Conservation (phyloP, 2,888 invertebrate genomes). For the Apotomis betuletana region DNA sequence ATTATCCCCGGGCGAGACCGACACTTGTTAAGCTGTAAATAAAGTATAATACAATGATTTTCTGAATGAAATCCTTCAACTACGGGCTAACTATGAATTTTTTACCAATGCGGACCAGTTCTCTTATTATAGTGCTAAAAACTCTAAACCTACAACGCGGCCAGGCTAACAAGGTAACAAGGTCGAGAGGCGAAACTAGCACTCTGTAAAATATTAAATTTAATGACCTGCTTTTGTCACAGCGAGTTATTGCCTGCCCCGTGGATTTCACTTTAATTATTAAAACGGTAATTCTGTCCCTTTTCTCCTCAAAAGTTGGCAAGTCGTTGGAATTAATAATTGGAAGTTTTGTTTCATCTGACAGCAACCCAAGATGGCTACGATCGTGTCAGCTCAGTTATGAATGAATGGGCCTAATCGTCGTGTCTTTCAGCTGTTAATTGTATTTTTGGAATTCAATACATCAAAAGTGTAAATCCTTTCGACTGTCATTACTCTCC, state of each 20-base stretch:
- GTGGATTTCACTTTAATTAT: conserved; percentile 59
- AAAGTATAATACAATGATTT: too few species aligned
- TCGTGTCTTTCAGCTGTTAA: neutral
- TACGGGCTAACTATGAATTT: too few species aligned
- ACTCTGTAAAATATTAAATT: conserved; percentile 69
- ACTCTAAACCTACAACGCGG: conserved; percentile 5
- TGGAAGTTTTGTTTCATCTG: conserved; percentile 35
- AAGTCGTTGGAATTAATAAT: conserved; percentile 43
- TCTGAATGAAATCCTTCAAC: too few species aligned
- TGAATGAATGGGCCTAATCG: conserved; percentile 3
- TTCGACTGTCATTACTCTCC: neutral
- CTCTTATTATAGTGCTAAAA: conserved; percentile 7
- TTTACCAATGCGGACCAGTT: neutral
- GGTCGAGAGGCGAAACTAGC: conserved; percentile 61
- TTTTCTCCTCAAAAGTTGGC: conserved; percentile 41
- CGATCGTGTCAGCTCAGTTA: conserved; percentile 3
- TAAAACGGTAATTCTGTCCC: conserved; percentile 58
- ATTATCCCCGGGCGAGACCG: too few species aligned
- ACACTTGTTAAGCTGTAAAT: too few species aligned
- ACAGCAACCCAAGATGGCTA: conserved; percentile 11
- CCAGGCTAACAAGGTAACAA: conserved; percentile 45
- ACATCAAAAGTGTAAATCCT: neutral
- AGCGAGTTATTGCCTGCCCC: conserved; percentile 50
- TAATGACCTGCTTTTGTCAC: conserved; percentile 68
- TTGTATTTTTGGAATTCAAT: conserved; percentile 10